These are phyloP conservation scores for Numenius arquata DNA, from an alignment of 2,113 vertebrate species.

Conservation along the genomic window DNA sequence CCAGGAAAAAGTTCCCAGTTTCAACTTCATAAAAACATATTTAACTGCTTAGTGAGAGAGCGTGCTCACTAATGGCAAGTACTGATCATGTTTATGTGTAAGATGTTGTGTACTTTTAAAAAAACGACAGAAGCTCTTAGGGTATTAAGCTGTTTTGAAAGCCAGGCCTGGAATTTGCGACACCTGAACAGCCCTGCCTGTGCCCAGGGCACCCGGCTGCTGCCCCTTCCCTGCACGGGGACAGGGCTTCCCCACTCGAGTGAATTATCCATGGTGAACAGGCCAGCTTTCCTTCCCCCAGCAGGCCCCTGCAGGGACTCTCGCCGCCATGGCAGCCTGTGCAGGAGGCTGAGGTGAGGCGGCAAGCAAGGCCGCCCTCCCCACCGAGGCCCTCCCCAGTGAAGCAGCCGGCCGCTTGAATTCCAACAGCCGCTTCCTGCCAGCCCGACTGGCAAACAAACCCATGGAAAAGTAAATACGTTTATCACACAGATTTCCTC, in stretches of 20 bases:
- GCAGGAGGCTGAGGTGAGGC: rapidly evolving
- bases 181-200: background rate
- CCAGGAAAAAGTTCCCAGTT: background rate
- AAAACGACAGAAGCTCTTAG: background rate
- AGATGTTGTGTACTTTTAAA: background rate
- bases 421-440: constrained; percentile 25
- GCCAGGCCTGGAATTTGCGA: rapidly evolving
- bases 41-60: background rate
- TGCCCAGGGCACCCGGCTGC: background rate
- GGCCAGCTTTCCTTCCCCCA: rapidly evolving
- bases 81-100: background rate
- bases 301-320: background rate
- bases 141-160: background rate
- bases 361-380: background rate
- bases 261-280: background rate
- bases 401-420: background rate
- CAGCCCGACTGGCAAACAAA: constrained; percentile 15
- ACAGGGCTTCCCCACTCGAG: background rate
- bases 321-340: rapidly evolving
- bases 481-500: constrained; percentile 51
- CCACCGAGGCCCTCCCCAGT: background rate
- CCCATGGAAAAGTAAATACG: constrained; percentile 42
- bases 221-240: background rate
- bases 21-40: background rate
- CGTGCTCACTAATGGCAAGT: background rate